Percentiles rank a stretch among this genome's conserved stretches.
Evolutionary conservation across 2,113 vertebrate species (phyloP).

Genomic region (Actenoides lindsayi): DNA sequence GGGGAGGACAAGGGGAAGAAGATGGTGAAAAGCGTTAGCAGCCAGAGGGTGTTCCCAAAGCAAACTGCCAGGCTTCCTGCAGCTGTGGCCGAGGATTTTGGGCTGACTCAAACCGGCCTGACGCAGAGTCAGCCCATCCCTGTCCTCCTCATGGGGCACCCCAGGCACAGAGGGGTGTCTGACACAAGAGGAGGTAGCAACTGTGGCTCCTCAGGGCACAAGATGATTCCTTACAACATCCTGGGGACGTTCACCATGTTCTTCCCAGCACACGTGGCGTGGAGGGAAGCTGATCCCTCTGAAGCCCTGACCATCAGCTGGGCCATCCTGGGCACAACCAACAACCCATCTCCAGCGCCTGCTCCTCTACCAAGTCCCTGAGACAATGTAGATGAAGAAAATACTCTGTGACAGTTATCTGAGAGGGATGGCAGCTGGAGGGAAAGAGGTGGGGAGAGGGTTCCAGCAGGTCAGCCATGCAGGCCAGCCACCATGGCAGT

Average conservation of each 20-base stretch:
- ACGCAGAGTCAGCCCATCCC: neutral
- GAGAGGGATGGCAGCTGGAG: neutral
- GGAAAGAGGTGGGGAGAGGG: neutral
- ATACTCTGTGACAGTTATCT: neutral
- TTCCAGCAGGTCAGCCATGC: neutral
- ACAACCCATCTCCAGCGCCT: neutral
- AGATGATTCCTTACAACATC: neutral
- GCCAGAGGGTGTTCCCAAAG: neutral
- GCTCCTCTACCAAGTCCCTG: neutral
- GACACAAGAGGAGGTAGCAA: neutral
- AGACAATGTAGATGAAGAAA: neutral
- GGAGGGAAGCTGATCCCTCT: neutral
- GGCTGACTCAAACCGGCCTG: neutral
- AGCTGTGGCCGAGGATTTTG: neutral
- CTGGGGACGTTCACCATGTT: accelerated
- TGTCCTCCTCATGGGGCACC: neutral
- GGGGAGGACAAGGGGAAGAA: neutral
- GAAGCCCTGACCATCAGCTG: neutral
- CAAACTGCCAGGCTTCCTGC: neutral
- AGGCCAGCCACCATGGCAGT: accelerated
- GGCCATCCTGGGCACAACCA: neutral
- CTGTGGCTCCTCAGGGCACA: neutral
- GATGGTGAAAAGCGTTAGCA: neutral
- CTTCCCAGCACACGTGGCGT: accelerated
- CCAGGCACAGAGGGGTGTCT: accelerated